Conservation (phyloP, 2,113 vertebrate species). For the Scolopax mira region DNA sequence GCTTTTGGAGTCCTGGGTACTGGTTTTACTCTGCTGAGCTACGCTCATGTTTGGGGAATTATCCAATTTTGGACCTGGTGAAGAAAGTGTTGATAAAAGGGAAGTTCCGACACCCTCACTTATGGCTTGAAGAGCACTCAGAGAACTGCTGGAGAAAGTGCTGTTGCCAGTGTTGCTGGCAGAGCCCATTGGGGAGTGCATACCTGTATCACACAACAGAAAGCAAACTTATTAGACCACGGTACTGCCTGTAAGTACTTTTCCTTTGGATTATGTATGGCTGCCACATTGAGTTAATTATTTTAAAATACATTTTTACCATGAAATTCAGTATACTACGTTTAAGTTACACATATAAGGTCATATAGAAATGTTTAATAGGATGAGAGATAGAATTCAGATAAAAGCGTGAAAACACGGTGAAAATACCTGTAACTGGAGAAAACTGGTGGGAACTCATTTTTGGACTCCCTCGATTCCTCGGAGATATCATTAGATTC, state of each 20-base stretch:
- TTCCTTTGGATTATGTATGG: not conserved
- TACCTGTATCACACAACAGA: constrained; percentile 72
- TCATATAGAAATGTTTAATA: not conserved
- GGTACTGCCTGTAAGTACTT: not conserved
- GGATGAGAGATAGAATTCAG: not conserved
- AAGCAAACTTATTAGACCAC: not conserved
- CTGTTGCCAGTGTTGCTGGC: constrained; percentile 73
- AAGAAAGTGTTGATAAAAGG: constrained; percentile 88
- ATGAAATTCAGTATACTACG: not conserved
- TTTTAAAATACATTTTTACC: not conserved
- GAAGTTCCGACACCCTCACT: constrained; percentile 96
- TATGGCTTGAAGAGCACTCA: constrained; percentile 96
- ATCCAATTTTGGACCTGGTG: constrained; percentile 88
- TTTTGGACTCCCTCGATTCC: constrained; percentile 92
- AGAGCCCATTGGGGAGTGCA: constrained; percentile 90
- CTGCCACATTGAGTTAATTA: not conserved
- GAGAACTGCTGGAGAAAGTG: constrained; percentile 93
- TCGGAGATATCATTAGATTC: constrained; percentile 90
- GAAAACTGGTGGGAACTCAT: constrained; percentile 91
- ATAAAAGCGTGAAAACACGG: not conserved
- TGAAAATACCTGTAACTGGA: constrained; percentile 85
- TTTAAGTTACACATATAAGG: not conserved
- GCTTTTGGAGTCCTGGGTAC: constrained; percentile 88
- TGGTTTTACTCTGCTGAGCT: constrained; percentile 76
- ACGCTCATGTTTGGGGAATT: constrained; percentile 86